Evolutionary conservation across 2,888 invertebrate genomes (phyloP), one percentile per base, ranked within the genome.

Genomic region (Tryphoninae sp.): DNA sequence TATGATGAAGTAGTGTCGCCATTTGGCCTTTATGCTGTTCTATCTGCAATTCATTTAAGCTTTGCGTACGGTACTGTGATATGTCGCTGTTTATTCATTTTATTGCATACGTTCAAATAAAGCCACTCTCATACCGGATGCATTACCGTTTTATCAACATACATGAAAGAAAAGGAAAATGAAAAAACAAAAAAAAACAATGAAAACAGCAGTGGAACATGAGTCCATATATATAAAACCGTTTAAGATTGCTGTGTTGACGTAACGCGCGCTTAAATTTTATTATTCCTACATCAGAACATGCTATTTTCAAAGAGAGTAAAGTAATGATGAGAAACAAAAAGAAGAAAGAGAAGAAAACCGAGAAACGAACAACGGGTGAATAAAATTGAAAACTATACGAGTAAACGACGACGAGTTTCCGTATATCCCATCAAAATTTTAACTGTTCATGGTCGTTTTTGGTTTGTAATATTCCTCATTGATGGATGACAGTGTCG

Each of bases 41-140:
- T 90, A 89, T 88, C 88, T 89, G 90, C 89, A 88, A 90, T 88
- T 90, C 86, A 86, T 89, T 89, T 83, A 88, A 87, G 89, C 88
- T 90, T 90, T 89, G 90, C 88, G 86, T 88, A 88, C 88, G 86
- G 88, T 90, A 89, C 90, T 90, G 90, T 90, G 90, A 90, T 90
- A 90, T 89, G 88, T 90, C 88, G 90, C 88, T 90, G 86, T 89
- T 89, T 86, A 86, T 86, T 89, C 82, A 83, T 85, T 86, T 86
- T 87, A 86, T 86, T 87, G 86, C 86, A 85, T 83, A 85, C 83
- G 84, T 86, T 87, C 83, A 83, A 86, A 86, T 86, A 83, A 84
- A 86, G 78, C 83, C 85, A 85, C 84, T 84, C 83, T 86, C 84
- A 83, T 85, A 85, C 84, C 86, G 84, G 75, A 84, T 85, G 80